Evolutionary conservation across 2,888 invertebrate species (phyloP).

Genomic region (Brenthis daphne): DNA sequence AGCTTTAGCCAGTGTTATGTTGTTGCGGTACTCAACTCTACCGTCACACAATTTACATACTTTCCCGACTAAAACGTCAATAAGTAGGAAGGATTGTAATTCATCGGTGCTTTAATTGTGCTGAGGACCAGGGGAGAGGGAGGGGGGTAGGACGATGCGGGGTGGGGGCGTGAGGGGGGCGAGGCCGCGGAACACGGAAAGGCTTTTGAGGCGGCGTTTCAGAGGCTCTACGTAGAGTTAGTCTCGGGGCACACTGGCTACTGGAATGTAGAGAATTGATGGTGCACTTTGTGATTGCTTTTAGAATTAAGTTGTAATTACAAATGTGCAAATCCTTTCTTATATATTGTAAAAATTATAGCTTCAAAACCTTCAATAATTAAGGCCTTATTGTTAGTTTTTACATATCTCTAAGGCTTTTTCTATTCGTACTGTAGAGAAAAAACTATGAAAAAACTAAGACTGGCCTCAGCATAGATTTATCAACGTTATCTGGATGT

Average conservation of each 20-base stretch:
- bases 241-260: slow-evolving; percentile 40
- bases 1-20: neutral
- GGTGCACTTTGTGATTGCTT: neutral
- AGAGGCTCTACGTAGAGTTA: slow-evolving; percentile 50
- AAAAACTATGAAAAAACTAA: neutral
- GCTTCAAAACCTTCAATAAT: too few relatives aligned
- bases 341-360: neutral
- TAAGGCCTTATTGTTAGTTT: too few relatives aligned
- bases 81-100: slow-evolving; percentile 39
- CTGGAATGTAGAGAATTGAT: neutral
- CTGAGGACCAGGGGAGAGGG: slow-evolving; percentile 37
- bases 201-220: slow-evolving; percentile 78
- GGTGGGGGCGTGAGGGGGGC: slow-evolving; percentile 38
- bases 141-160: slow-evolving; percentile 38
- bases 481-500: neutral
- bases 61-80: slow-evolving; percentile 33
- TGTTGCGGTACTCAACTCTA: slow-evolving; percentile 2
- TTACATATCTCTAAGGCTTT: too few relatives aligned
- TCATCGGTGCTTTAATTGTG: slow-evolving; percentile 51
- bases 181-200: slow-evolving; percentile 70
- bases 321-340: too few relatives aligned
- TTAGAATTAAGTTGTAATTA: too few relatives aligned
- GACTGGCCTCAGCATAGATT: neutral
- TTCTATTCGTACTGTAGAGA: too few relatives aligned
- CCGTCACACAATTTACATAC: slow-evolving; percentile 28